These are phyloP conservation scores for Hermatobates lingyangjiaoensis DNA, from an alignment of 1,140 invertebrate genomes.

Conservation along the genomic window DNA sequence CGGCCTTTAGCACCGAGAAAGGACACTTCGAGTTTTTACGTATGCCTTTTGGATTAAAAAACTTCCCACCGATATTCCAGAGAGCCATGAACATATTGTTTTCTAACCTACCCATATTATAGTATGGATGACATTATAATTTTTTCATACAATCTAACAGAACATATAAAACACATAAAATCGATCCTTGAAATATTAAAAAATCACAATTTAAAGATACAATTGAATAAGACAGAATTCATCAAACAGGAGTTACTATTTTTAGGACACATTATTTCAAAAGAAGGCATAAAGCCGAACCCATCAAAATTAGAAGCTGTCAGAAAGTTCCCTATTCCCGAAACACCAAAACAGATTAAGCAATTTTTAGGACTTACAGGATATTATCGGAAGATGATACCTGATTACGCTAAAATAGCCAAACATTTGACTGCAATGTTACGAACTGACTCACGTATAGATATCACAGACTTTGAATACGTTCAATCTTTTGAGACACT, in stretches of 20 bases:
- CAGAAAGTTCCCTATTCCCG: constrained; percentile 14
- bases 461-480: neutral
- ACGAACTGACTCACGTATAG: constrained; percentile 17
- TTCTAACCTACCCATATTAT: neutral
- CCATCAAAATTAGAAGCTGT: constrained; percentile 22
- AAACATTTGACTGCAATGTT: constrained; percentile 21
- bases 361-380: constrained; percentile 25
- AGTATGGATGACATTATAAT: constrained; percentile 27
- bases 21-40: constrained; percentile 12
- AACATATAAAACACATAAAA: constrained; percentile 18
- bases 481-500: neutral
- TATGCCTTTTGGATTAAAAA: constrained; percentile 14
- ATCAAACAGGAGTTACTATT: constrained; percentile 24
- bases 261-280: constrained; percentile 25
- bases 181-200: constrained; percentile 23
- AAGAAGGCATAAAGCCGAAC: constrained; percentile 25
- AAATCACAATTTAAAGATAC: constrained; percentile 24
- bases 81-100: constrained; percentile 21
- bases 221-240: constrained; percentile 29
- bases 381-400: constrained; percentile 26
- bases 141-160: constrained; percentile 19
- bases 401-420: constrained; percentile 19
- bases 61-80: constrained; percentile 12
- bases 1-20: constrained; percentile 13
- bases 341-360: constrained; percentile 23